Percentiles rank a stretch among this genome's conserved stretches.
Conservation (phyloP, 92 coral and sea anemone genomes). For the Epizoanthus fatuus region DNA sequence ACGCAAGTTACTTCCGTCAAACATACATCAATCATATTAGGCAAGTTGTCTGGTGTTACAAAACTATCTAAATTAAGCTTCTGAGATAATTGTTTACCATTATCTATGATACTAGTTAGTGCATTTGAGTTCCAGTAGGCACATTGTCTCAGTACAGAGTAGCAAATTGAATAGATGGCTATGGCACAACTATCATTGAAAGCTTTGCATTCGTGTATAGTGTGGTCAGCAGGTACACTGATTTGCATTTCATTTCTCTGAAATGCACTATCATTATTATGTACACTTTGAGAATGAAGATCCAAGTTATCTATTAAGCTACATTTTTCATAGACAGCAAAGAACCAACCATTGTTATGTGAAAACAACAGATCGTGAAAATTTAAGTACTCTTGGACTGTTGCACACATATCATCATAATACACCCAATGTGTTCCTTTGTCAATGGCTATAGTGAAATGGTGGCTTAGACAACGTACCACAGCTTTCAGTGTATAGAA, state of each 20-base stretch:
- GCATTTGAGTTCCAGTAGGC: too few relatives aligned
- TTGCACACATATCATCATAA: constrained; percentile 52
- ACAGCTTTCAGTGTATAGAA: constrained; percentile 51
- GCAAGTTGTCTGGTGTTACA: constrained; percentile 27
- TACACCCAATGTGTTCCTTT: constrained; percentile 44
- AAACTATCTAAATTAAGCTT: constrained; percentile 12
- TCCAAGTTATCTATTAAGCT: constrained; percentile 12
- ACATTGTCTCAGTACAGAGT: too few relatives aligned
- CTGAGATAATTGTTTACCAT: background rate
- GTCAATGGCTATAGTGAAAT: constrained; percentile 53
- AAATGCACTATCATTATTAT: background rate
- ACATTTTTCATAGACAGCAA: constrained; percentile 63
- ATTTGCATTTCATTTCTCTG: background rate
- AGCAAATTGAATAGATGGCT: too few relatives aligned
- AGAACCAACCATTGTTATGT: constrained; percentile 60
- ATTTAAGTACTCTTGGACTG: constrained; percentile 35
- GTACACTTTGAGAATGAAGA: constrained; percentile 12
- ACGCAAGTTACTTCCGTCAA: constrained; percentile 13
- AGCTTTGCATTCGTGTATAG: too few relatives aligned
- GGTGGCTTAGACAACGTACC: constrained; percentile 44
- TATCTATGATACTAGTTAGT: too few relatives aligned
- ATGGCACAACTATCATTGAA: too few relatives aligned
- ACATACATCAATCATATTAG: background rate
- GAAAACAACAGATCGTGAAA: constrained; percentile 40
- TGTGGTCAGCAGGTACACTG: background rate